Conservation (phyloP, 35 echinoderm and acorn worm genomes). For the Ophioderma brevispina region DNA sequence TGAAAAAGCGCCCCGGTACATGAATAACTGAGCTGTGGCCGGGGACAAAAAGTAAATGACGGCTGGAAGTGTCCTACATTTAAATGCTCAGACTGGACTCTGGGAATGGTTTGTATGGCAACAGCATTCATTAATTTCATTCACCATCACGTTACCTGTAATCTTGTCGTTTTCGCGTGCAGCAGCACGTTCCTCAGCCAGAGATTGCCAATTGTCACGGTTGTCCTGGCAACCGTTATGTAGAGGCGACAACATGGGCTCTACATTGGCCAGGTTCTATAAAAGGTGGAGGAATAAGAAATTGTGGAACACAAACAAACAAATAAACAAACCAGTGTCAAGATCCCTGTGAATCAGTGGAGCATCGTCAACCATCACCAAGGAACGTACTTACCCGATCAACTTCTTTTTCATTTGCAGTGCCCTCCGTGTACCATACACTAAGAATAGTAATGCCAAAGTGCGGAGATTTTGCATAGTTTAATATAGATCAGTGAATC, state of each 20-base stretch:
- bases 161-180: not conserved
- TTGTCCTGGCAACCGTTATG: constrained; percentile 60
- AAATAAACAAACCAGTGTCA: too few species aligned
- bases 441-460: too few species aligned
- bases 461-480: too few species aligned
- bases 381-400: not conserved
- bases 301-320: constrained; percentile 15
- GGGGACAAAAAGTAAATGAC: too few species aligned
- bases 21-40: too few species aligned
- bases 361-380: not conserved
- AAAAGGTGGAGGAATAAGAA: constrained; percentile 41
- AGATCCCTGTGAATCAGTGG: not conserved
- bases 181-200: constrained; percentile 40
- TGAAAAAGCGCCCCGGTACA: too few species aligned
- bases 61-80: too few species aligned
- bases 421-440: too few species aligned
- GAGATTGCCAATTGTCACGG: constrained; percentile 75
- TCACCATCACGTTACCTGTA: not conserved
- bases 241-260: constrained; percentile 64
- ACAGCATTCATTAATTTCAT: not conserved
- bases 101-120: too few species aligned
- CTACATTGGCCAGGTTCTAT: constrained; percentile 80
- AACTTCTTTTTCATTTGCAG: too few species aligned
- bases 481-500: too few species aligned
- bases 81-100: too few species aligned